Base-by-base conservation (phyloP, 2,113 vertebrate genomes). In the Pedetes capensis region DNA sequence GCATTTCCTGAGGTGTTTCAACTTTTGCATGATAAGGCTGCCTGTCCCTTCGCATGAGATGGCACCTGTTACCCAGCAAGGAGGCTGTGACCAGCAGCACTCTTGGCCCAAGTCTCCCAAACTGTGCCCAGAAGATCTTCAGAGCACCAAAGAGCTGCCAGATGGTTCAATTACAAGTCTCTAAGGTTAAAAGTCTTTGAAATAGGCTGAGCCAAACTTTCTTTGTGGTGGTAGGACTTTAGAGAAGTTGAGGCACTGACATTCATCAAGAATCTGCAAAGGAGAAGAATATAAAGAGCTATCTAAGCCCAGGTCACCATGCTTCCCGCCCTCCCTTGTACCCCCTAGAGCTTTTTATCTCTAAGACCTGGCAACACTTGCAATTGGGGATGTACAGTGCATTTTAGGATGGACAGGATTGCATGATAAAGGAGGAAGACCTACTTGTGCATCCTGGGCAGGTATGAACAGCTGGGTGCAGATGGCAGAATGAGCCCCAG, bases 291-390 rank as follows among this genome's bases (percentile, higher is more conserved):
- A n/a, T 2, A 6, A 3, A 16, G 6, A 0, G 32, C 7, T 20
- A 7, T 16, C 42, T 4, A 14, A 14, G 32, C 14, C 61, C 12
- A 29, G 0, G 1, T 34, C 53, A 47, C 17, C 16, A 27, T 1
- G 5, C 10, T n/a, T n/a, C n/a, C 53, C 66, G 49, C 6, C 8
- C 6, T 2, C 0, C 0, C 42, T 10, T 44, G 29, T 1, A 34
- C 16, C 9, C 2, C 13, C 25, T 44, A 63, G 5, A 72, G 47
- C 2, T 27, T 75, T 84, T 39, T n/a, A n/a, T 76, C 63, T 75
- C 74, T n/a, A 18, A 51, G 25, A 71, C 55, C 25, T 18, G 51
- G 34, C 37, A 84, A n/a, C 3, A 59, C 68, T 44, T 81, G n/a
- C 53, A 22, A 85, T 39, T 6, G 2, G 23, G 16, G 23, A 29